Base-by-base conservation (phyloP, 37 sponge, comb jelly and placozoan species). In the Ephydatia muelleri region DNA sequence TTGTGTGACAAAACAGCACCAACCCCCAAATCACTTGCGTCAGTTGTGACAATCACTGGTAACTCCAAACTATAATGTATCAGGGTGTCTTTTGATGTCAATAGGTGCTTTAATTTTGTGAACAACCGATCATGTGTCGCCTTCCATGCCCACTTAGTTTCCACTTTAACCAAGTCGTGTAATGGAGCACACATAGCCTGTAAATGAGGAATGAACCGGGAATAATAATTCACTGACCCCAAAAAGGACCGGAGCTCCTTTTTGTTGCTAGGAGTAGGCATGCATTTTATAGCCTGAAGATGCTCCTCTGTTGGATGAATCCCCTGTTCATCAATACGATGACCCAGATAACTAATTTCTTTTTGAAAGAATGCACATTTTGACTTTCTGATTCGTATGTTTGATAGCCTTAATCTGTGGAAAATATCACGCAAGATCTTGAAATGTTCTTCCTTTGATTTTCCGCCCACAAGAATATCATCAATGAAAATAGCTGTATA, bases 191-290 rank as follows among this genome's bases (percentile, higher is more conserved):
- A 47, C 13, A 30, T 37, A 14, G 39, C 80, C 66, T 75, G 72
- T 2, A 86, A 67, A 14, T 80, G 8, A 31, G 87, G 81, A 32
- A 86, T 36, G 66, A 86, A 86, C 72, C 73, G 80, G 14, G 67
- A 67, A 65, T 80, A 86, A 66, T 86, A 86, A 64, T 86, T 86
- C 25, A 86, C 48, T 30, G 73, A 32, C 16, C 87, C 87, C 14
- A 86, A 36, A 31, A 79, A 86, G 32, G 79, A 68, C 23, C 64
- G 34, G 5, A 86, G 80, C 37, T 80, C 67, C 8, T 65, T 22
- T 25, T n/a, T 65, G 47, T 80, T 66, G 22, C 31, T 75, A 2
- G 84, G 84, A 65, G 84, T 29, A 34, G 80, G 81, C 27, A 81
- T 66, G 19, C 26, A 28, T 32, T 30, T 43, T 43, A 43, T 43